Conservation (phyloP, 2,797 vertebrate species). For the Hoplostethus mediterraneus region DNA sequence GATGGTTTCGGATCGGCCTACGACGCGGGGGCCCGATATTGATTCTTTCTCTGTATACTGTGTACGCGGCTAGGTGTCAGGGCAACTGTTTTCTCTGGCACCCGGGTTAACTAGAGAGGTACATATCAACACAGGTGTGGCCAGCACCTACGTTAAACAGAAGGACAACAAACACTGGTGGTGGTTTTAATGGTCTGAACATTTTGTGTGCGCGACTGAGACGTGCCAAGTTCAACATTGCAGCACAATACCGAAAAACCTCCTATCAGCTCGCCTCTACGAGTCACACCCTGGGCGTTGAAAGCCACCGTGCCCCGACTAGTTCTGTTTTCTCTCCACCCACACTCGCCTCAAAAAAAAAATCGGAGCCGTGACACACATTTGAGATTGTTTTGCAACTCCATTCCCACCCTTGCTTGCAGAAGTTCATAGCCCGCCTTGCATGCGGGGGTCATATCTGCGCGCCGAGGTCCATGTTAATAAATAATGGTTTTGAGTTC, state of each 20-base stretch:
- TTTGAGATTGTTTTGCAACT: slow-evolving; percentile 55
- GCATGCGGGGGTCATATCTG: slow-evolving; percentile 20
- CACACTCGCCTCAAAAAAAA: slow-evolving; percentile 59
- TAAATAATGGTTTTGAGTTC: slow-evolving; percentile 48
- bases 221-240: slow-evolving; percentile 75
- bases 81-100: slow-evolving; percentile 43
- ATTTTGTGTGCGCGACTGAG: slow-evolving; percentile 12
- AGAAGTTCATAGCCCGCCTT: slow-evolving; percentile 3
- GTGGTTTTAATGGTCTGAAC: slow-evolving; percentile 41
- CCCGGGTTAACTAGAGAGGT: slow-evolving; percentile 17
- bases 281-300: slow-evolving; percentile 77
- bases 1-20: slow-evolving; percentile 11
- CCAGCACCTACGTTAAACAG: slow-evolving; percentile 11
- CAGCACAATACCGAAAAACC: slow-evolving; percentile 59
- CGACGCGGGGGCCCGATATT: slow-evolving; percentile 16
- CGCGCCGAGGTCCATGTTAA: slow-evolving; percentile 24
- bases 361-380: slow-evolving; percentile 53
- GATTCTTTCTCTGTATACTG: slow-evolving; percentile 14
- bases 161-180: slow-evolving; percentile 22
- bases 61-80: neutral
- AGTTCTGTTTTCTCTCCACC: slow-evolving; percentile 76
- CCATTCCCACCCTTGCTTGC: slow-evolving; percentile 36
- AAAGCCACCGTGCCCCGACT: slow-evolving; percentile 73
- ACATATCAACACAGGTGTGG: slow-evolving; percentile 43
- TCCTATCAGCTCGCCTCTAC: slow-evolving; percentile 58